Conservation (phyloP, 1,140 invertebrate genomes). For the Trachelipus rathkii region DNA sequence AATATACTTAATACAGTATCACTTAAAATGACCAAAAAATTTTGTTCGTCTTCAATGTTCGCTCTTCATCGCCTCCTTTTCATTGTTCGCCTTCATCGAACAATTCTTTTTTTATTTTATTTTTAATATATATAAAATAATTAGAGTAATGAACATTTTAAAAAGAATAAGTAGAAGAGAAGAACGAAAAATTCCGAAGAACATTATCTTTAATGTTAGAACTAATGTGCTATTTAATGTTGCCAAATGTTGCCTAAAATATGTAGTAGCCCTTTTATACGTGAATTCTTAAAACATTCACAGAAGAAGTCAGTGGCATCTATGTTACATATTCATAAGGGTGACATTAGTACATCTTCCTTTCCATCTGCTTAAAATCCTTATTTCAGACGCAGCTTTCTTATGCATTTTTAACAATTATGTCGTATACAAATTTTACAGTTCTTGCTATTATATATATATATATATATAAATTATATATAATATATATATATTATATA, state of each 20-base stretch:
- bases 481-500: no score
- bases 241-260: slow-evolving; percentile 10
- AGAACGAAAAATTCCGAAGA: not conserved
- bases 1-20: no score
- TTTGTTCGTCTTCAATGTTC: no score
- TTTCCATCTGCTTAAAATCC: not conserved
- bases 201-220: slow-evolving; percentile 7
- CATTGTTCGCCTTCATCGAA: no score
- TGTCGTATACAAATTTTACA: not conserved
- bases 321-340: not conserved
- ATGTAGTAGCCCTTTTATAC: not conserved
- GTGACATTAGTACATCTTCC: not conserved
- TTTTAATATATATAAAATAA: no score
- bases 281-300: not conserved
- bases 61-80: no score
- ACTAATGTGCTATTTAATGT: slow-evolving; percentile 8
- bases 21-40: no score
- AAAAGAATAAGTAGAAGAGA: no score
- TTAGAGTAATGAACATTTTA: no score
- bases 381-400: not conserved
- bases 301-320: not conserved
- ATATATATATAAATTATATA: slow-evolving; percentile 15
- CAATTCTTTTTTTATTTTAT: no score
- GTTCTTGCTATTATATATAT: not conserved
- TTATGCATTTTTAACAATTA: not conserved